A percentile compares a stretch with the other conserved stretches of the same genome.
phyloP scores from a whole-genome alignment of 1,140 invertebrate genomes.

The Pemphigus obesinymphae region DNA sequence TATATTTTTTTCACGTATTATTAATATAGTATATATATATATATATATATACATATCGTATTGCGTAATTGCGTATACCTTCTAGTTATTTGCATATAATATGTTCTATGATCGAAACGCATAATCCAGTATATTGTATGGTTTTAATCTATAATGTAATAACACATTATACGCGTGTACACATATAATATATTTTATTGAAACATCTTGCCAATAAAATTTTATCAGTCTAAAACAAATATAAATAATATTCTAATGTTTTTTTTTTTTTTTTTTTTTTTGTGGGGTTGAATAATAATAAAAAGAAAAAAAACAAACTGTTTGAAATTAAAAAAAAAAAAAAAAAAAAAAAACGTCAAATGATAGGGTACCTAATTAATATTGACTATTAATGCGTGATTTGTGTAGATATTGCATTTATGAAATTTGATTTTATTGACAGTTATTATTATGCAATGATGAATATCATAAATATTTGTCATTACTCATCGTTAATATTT shows the following conservation, averaged over 20 bases:
- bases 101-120: too few species aligned
- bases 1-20: too few species aligned
- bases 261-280: too few species aligned
- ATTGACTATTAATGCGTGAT: neutral
- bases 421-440: constrained; percentile 13
- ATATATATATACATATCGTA: too few species aligned
- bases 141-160: neutral
- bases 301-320: too few species aligned
- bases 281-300: too few species aligned
- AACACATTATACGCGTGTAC: too few species aligned
- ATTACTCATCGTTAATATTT: constrained; percentile 22
- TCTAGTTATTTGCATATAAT: too few species aligned
- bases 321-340: neutral
- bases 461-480: constrained; percentile 3
- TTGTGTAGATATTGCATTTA: neutral
- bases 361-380: neutral
- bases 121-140: neutral
- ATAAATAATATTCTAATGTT: neutral
- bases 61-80: too few species aligned
- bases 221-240: neutral
- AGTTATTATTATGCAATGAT: neutral
- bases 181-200: too few species aligned
- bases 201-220: neutral
- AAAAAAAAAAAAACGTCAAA: neutral
- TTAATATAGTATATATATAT: too few species aligned